Conservation (phyloP, 2,113 vertebrate species). For the Grantiella picta region DNA sequence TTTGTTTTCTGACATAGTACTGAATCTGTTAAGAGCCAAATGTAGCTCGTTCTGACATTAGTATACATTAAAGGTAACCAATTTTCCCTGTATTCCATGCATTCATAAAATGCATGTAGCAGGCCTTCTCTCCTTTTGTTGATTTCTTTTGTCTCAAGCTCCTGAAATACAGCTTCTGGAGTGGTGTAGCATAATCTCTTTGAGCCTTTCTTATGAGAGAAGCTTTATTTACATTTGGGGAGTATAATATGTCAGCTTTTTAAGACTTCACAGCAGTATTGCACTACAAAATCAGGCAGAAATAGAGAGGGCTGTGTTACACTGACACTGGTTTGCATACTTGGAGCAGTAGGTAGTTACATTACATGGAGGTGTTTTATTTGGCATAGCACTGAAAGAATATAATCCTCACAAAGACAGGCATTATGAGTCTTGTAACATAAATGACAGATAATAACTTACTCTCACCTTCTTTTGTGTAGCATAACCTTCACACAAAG, state of each 20-base stretch:
- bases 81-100: not conserved
- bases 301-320: not conserved
- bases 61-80: not conserved
- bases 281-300: not conserved
- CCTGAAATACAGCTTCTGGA: not conserved
- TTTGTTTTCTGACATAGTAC: not conserved
- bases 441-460: not conserved
- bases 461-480: not conserved
- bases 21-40: not conserved
- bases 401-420: not conserved
- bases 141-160: not conserved
- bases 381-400: not conserved
- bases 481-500: not conserved
- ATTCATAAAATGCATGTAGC: not conserved
- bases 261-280: not conserved
- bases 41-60: not conserved
- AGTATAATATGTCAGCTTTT: not conserved
- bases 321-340: not conserved
- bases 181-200: not conserved
- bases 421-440: not conserved
- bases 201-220: not conserved
- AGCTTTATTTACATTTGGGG: not conserved
- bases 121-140: not conserved
- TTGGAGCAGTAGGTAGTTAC: not conserved
- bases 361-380: not conserved